Base-by-base conservation (phyloP, 2,888 invertebrate species). In the Ornithoptera priamus region DNA sequence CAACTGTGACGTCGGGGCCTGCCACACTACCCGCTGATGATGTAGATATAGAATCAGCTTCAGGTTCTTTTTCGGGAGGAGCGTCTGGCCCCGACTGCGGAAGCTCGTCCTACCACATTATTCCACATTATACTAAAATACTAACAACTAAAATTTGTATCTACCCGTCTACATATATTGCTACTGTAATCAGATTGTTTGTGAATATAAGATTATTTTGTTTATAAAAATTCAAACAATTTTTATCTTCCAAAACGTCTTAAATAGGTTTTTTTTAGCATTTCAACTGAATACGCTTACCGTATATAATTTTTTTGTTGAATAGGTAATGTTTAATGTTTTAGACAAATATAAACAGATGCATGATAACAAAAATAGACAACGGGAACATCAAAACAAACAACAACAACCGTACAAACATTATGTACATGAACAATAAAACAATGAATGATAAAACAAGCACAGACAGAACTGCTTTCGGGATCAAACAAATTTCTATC, bases 81-180 rank as follows among this genome's bases (percentile, higher is more conserved):
- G 75, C 83, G 68, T 92, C 92, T 0, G 88, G 87, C 0, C 90
- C 91, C 20, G 92, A 89, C 57, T 88, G 91, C 2, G 88, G 88
- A 53, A 87, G 73, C 76, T 92, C 92, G 65, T 92, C 92, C 92
- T 92, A 53, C 18, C 22, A 7, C 60, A 60, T 53, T 53, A n/a
- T 18, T n/a, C n/a, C 12, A 53, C 1, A 53, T 53, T 53, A 53
- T 53, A n/a, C 2, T n/a, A 18, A 46, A 46, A 12, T 12, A 15
- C 46, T 15, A 1, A 12, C 12, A 17, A 15, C 2, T 15, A 15
- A 2, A 2, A 12, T 46, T 46, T 46, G 1, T 46, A 46, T 46
- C 46, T 46, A 17, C 15, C 15, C 12, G 46, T 46, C 15, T 46
- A 46, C 46, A 46, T 46, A 12, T 17, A 46, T 12, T 10, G 12